Conservation (phyloP, 2,888 invertebrate species). For the Cloeon dipterum region DNA sequence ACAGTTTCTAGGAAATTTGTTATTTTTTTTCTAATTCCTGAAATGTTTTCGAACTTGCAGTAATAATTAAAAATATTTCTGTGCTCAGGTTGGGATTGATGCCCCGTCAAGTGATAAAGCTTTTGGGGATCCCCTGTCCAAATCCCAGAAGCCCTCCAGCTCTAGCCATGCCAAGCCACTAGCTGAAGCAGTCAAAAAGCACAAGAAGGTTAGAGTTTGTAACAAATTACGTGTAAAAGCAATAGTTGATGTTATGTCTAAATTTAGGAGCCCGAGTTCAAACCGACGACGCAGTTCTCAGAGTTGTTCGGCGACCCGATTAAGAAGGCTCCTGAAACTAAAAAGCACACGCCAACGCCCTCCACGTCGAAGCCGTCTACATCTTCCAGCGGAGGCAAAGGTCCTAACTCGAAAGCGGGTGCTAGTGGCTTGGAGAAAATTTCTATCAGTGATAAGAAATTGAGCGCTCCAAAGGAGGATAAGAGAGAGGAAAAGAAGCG, state of each 20-base stretch:
- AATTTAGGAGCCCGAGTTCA: constrained; percentile 5
- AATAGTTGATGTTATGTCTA: neutral
- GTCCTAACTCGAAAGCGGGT: too few relatives aligned
- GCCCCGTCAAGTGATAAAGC: too few relatives aligned
- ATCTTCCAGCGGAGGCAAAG: constrained; percentile 15
- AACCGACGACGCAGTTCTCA: constrained; percentile 36
- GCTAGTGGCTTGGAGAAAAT: constrained; percentile 33
- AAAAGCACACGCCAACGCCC: constrained; percentile 19
- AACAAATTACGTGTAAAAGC: neutral
- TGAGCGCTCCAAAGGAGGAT: constrained; percentile 29
- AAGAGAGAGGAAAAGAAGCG: constrained; percentile 22
- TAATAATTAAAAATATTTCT: too few relatives aligned
- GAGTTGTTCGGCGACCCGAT: constrained; percentile 67
- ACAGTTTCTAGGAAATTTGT: too few relatives aligned
- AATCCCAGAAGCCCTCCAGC: too few relatives aligned
- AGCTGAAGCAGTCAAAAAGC: neutral
- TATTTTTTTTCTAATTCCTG: too few relatives aligned
- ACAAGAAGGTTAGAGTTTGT: constrained; percentile 1
- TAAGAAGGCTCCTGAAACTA: constrained; percentile 43
- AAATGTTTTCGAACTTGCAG: too few relatives aligned
- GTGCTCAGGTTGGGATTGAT: too few relatives aligned
- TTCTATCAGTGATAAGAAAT: constrained; percentile 16
- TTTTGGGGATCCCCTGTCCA: too few relatives aligned
- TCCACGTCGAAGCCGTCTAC: constrained; percentile 9
- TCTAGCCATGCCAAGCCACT: constrained; percentile 36